Percentiles rank a stretch among this genome's conserved stretches.
Conservation (phyloP, 2,797 vertebrate species). For the Rhynchonycteris naso region DNA sequence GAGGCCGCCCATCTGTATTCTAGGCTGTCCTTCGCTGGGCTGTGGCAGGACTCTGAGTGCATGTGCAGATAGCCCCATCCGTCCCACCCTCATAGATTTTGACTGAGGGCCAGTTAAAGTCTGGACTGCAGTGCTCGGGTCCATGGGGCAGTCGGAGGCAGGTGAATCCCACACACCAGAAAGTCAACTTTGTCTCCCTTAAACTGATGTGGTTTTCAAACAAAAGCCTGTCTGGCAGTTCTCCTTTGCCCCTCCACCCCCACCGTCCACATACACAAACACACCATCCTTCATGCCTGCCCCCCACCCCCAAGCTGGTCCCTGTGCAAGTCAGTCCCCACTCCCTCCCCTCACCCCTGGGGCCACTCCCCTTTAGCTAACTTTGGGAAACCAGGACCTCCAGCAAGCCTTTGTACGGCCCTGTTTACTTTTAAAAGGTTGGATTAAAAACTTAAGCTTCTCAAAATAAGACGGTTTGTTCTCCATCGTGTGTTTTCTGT, state of each 20-base stretch:
- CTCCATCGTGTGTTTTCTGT: conserved; percentile 38
- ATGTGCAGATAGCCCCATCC: conserved; percentile 64
- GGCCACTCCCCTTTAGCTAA: neutral
- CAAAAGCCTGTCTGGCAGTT: neutral
- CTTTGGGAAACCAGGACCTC: neutral
- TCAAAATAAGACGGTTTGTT: conserved; percentile 12
- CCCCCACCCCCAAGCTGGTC: neutral
- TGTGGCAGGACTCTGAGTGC: conserved; percentile 70
- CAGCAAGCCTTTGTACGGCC: neutral
- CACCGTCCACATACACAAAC: too few relatives aligned
- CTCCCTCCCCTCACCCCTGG: rapidly evolving
- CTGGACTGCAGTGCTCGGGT: neutral
- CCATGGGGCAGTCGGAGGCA: neutral
- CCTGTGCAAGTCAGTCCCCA: neutral
- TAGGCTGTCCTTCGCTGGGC: conserved; percentile 15
- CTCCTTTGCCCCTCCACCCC: neutral
- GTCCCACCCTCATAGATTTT: conserved; percentile 38
- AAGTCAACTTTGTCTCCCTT: neutral
- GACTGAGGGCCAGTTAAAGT: neutral
- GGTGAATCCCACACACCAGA: conserved; percentile 31
- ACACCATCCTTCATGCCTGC: neutral
- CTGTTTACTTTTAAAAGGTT: conserved; percentile 37
- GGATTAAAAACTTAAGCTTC: conserved; percentile 15
- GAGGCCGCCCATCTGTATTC: conserved; percentile 79
- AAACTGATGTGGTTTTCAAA: conserved; percentile 8